Base-by-base conservation (phyloP, 2,797 vertebrate genomes). In the Mormyrops boulengeri region DNA sequence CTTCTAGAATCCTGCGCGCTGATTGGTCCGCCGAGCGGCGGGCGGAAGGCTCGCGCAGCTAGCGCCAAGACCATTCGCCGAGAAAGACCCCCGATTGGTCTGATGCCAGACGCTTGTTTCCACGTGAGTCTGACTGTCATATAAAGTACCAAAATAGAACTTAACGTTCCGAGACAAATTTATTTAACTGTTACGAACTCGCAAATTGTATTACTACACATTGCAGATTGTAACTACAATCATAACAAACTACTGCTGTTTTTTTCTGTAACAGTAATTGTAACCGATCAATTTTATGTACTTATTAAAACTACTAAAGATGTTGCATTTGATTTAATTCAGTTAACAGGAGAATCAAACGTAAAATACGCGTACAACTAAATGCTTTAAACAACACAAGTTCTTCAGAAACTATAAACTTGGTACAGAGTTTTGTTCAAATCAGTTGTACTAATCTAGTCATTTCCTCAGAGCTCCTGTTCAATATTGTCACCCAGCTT, bases 1-100 rank as follows among this genome's bases (percentile, higher is more conserved):
- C 57, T 86, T 87, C 87, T 22, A 30, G 44, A 86, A 49, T 19
- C 22, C 82, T 38, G 19, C 2, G n/a, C 49, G 14, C 57, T 52
- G 60, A 89, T 89, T 89, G 89, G 89, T 26, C 60, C 19, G 30
- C 53, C 38, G 44, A n/a, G 6, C 53, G 60, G 22, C 52, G 49
- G 41, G 41, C 55, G 53, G 69, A 89, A 60, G 50, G 53, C 53
- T 85, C 77, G 77, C 53, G 9, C 22, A 1, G 49, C 1, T 14
- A 30, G 49, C 47, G n/a, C 47, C 44, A 52, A 86, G 84, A 86
- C 14, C 50, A 14, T 50, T 17, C n/a, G 82, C 85, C 4, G 1
- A 41, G 8, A 19, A 85, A 85, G 53, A 87, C 53, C 86, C 86
- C 26, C 53, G 34, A 87, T 41, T 60, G 19, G 22, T 30, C 11